These are phyloP conservation scores for Achroia grisella DNA, from an alignment of 1,140 invertebrate genomes.

Conservation along the genomic window DNA sequence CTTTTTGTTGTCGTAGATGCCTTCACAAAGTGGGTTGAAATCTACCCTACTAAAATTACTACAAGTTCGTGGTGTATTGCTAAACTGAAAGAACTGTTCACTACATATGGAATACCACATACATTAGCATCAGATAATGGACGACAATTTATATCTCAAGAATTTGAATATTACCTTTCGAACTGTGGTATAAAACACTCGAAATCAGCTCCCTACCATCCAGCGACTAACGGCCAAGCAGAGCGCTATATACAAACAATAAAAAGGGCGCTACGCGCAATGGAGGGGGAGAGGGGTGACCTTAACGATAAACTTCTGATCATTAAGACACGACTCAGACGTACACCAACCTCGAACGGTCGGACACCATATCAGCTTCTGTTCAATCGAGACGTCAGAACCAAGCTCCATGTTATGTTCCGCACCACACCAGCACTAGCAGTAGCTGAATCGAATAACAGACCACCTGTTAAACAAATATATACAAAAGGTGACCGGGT, in stretches of 20 bases:
- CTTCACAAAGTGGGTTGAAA: background rate
- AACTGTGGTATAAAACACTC: background rate
- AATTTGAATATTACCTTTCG: too few relatives aligned
- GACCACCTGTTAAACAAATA: too few relatives aligned
- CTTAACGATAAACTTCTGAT: too few relatives aligned
- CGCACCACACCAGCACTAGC: too few relatives aligned
- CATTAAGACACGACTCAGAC: too few relatives aligned
- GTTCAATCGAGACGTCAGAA: too few relatives aligned
- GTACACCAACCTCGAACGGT: too few relatives aligned
- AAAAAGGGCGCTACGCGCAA: slow-evolving; percentile 15
- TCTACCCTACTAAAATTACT: slow-evolving; percentile 1
- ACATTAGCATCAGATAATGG: background rate
- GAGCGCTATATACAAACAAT: slow-evolving; percentile 38
- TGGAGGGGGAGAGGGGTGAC: slow-evolving; percentile 1
- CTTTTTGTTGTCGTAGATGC: slow-evolving; percentile 1
- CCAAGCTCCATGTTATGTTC: too few relatives aligned
- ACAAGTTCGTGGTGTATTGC: slow-evolving; percentile 1
- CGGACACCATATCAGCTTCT: too few relatives aligned
- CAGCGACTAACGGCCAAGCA: slow-evolving; percentile 44
- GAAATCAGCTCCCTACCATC: slow-evolving; percentile 31
- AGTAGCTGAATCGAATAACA: too few relatives aligned
- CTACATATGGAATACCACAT: background rate
- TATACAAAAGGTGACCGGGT: too few relatives aligned
- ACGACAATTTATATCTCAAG: background rate
- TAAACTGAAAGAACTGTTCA: background rate